Conservation (phyloP, 2,113 vertebrate species). For the Pantherophis guttatus region DNA sequence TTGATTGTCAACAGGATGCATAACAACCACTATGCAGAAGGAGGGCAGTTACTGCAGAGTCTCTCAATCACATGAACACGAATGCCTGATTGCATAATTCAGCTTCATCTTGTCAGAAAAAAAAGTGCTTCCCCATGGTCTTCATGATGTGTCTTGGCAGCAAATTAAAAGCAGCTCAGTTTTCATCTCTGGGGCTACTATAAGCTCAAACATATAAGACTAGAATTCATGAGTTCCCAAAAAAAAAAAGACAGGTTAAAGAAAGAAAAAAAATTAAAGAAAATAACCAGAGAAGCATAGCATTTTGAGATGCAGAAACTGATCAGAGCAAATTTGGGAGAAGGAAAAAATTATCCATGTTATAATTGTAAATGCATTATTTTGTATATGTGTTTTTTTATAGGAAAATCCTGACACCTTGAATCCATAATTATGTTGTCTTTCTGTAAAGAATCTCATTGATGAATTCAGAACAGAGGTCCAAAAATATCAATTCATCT, state of each 20-base stretch:
- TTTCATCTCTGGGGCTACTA: background rate
- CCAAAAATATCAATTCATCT: background rate
- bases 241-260: background rate
- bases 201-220: background rate
- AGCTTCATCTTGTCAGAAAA: constrained; percentile 14
- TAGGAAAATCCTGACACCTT: background rate
- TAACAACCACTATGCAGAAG: background rate
- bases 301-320: background rate
- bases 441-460: background rate
- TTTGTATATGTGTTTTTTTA: background rate
- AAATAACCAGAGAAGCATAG: background rate
- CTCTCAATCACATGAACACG: background rate
- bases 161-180: constrained; percentile 25
- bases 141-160: background rate
- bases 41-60: background rate
- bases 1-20: constrained; percentile 16
- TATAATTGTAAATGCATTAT: background rate
- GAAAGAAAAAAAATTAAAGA: background rate
- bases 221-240: background rate
- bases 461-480: background rate
- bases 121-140: background rate
- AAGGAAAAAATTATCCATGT: background rate
- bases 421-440: background rate
- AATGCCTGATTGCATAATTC: background rate
- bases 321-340: background rate